Evolutionary conservation across 2,797 vertebrate genomes (phyloP).

Genomic region (Onychomys leucogaster): DNA sequence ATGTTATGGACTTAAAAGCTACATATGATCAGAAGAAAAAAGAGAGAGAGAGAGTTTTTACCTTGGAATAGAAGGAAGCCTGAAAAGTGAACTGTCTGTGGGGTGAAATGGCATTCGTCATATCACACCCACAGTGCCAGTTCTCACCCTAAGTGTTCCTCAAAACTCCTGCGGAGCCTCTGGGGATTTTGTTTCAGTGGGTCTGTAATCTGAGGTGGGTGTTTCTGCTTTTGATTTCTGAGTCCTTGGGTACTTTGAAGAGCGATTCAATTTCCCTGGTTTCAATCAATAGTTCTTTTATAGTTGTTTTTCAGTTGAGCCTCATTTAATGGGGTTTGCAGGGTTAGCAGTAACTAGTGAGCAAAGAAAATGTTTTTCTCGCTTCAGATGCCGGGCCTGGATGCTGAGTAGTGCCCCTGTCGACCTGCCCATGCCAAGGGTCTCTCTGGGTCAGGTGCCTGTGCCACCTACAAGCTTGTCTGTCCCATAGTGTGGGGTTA

Average conservation of each 20-base stretch:
- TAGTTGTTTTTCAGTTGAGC: background rate
- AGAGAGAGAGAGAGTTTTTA: background rate
- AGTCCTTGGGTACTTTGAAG: background rate
- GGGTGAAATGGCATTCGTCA: background rate
- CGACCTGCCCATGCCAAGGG: background rate
- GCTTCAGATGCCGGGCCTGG: background rate
- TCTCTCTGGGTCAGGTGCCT: background rate
- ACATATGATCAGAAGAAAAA: background rate
- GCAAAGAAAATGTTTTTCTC: background rate
- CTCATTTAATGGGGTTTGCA: background rate
- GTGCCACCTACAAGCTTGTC: background rate
- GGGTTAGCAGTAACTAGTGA: background rate
- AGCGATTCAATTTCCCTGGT: background rate
- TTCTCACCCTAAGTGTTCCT: background rate
- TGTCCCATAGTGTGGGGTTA: background rate
- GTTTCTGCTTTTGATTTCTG: background rate
- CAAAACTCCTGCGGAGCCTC: background rate
- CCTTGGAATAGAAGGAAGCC: conserved; percentile 26
- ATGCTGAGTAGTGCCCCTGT: background rate
- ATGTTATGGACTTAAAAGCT: background rate
- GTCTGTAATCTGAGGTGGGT: background rate
- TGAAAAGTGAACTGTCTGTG: background rate
- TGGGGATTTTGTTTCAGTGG: background rate
- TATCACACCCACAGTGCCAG: background rate
- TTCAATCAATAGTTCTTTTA: background rate